Conservation (phyloP, 2,113 vertebrate genomes). For the Bucco capensis region DNA sequence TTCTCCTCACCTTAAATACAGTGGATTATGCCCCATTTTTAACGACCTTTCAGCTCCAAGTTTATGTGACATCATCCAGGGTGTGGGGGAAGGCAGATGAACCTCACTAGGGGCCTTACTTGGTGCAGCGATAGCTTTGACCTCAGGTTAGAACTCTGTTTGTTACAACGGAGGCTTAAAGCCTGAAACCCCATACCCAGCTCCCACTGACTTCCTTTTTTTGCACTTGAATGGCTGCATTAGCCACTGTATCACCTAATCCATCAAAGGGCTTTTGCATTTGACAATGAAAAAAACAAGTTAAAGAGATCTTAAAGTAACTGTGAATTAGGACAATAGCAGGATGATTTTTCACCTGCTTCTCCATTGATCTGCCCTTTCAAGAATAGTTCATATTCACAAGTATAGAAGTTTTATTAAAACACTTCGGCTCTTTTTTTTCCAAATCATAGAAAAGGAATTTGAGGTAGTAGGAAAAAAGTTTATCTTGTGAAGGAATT, state of each 20-base stretch:
- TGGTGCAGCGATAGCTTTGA: background rate
- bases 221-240: constrained; percentile 45
- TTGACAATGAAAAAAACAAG: background rate
- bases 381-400: background rate
- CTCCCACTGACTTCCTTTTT: background rate
- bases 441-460: background rate
- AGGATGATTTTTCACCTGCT: background rate
- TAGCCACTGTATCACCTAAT: background rate
- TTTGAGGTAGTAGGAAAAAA: background rate
- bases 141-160: background rate
- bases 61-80: background rate
- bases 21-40: background rate
- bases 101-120: background rate
- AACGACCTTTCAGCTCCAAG: background rate
- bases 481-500: background rate
- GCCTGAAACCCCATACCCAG: background rate
- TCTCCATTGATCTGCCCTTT: background rate
- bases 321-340: background rate
- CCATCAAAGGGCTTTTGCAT: background rate
- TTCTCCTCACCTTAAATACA: background rate
- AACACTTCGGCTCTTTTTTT: background rate
- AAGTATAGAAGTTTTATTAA: background rate
- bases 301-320: background rate
- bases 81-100: background rate
- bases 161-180: background rate